These are phyloP conservation scores for Aviceda subcristata DNA, from an alignment of 2,113 vertebrate genomes.

Conservation along the genomic window DNA sequence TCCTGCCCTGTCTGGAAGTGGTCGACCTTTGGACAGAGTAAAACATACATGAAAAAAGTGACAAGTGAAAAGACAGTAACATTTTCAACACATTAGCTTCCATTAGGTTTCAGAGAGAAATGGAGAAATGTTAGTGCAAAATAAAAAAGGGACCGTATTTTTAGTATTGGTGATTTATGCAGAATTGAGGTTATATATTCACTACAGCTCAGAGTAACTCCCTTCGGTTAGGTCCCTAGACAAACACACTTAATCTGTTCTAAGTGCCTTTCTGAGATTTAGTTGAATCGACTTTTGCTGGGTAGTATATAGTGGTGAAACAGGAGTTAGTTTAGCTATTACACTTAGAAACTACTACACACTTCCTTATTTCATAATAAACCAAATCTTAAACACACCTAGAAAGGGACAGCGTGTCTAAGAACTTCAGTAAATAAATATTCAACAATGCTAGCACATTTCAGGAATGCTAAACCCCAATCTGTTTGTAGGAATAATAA, in stretches of 20 bases:
- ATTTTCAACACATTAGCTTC: not conserved
- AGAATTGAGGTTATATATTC: not conserved
- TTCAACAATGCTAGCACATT: not conserved
- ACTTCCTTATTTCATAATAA: not conserved
- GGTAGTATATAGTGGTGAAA: not conserved
- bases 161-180: not conserved
- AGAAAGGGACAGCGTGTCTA: not conserved
- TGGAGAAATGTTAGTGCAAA: not conserved
- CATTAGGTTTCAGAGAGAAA: not conserved
- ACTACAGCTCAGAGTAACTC: not conserved
- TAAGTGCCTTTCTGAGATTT: not conserved
- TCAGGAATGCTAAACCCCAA: not conserved
- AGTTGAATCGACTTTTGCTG: not conserved
- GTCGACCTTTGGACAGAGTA: conserved; percentile 18
- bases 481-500: not conserved
- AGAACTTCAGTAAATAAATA: not conserved
- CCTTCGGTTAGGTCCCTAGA: not conserved
- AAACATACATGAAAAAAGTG: not conserved
- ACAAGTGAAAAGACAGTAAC: not conserved
- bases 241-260: not conserved
- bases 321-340: not conserved
- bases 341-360: not conserved
- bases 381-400: not conserved
- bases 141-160: not conserved
- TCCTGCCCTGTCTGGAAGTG: conserved; percentile 75